Evolutionary conservation across 2,113 vertebrate genomes (phyloP).

Genomic region (Melanerpes aurifrons): DNA sequence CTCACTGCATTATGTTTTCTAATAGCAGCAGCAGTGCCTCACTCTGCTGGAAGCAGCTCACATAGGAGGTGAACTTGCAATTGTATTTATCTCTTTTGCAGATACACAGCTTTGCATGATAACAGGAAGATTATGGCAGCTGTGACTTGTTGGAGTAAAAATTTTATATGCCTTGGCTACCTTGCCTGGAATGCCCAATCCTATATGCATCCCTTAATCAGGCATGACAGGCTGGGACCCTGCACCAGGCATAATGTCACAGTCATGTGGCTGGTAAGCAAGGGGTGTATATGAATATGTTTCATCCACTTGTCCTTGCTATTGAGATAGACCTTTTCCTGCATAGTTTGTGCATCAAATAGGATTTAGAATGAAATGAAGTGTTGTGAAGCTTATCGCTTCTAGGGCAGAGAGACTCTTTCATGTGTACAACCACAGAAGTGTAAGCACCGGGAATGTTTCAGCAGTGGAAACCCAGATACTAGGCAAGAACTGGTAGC

Average conservation of each 20-base stretch:
- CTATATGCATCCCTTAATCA: background rate
- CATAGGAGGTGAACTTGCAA: background rate
- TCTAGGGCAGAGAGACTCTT: background rate
- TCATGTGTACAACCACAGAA: background rate
- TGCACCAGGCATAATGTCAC: background rate
- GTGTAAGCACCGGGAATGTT: background rate
- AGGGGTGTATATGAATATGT: background rate
- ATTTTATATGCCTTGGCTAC: background rate
- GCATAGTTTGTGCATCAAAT: background rate
- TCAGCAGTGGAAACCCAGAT: background rate
- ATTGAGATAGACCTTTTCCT: background rate
- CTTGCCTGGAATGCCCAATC: background rate
- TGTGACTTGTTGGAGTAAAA: background rate
- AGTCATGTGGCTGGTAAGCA: background rate
- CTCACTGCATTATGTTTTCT: background rate
- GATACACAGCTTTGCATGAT: background rate
- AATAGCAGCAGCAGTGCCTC: background rate
- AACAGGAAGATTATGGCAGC: background rate
- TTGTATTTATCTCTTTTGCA: background rate
- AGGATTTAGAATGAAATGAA: background rate
- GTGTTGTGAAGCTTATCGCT: background rate
- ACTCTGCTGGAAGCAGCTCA: background rate
- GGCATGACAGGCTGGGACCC: background rate
- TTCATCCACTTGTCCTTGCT: background rate
- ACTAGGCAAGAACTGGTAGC: background rate